Evolutionary conservation across 2,888 invertebrate species (phyloP).

Genomic region (Habrosyne pyritoides): DNA sequence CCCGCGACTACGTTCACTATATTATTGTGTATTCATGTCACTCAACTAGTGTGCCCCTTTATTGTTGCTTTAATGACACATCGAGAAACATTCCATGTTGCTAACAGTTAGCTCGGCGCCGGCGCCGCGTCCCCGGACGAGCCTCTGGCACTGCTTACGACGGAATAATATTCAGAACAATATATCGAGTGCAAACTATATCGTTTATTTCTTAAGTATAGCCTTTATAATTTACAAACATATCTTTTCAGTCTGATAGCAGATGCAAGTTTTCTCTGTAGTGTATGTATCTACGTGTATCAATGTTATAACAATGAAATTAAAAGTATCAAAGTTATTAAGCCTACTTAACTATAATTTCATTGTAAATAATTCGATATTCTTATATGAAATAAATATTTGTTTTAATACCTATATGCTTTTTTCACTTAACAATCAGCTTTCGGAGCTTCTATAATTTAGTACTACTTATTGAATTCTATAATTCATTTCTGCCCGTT

Average conservation of each 20-base stretch:
- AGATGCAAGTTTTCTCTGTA: constrained; percentile 83
- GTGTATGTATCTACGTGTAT: constrained; percentile 76
- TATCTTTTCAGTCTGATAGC: constrained; percentile 77
- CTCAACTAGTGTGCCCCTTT: constrained; percentile 21
- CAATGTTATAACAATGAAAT: constrained; percentile 80
- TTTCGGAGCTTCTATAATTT: constrained; percentile 24
- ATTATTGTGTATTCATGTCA: constrained; percentile 14
- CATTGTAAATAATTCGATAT: constrained; percentile 82
- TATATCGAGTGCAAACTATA: constrained; percentile 67
- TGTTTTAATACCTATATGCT: constrained; percentile 74
- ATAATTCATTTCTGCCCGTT: constrained; percentile 46
- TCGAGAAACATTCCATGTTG: constrained; percentile 79
- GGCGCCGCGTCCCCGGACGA: constrained; percentile 29
- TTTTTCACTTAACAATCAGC: constrained; percentile 37
- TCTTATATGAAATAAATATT: constrained; percentile 81
- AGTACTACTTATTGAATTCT: constrained; percentile 14
- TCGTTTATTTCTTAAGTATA: constrained; percentile 78
- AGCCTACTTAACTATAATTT: constrained; percentile 68
- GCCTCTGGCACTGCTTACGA: constrained; percentile 37
- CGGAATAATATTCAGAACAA: constrained; percentile 75
- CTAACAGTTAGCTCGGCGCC: constrained; percentile 47
- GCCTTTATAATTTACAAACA: constrained; percentile 74
- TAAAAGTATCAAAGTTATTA: constrained; percentile 67
- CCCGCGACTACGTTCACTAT: not conserved
- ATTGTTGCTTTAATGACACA: constrained; percentile 45